Evolutionary conservation across 2,888 invertebrate genomes (phyloP), one percentile per base, ranked within the genome.

Genomic region (Drosophila diplacantha): DNA sequence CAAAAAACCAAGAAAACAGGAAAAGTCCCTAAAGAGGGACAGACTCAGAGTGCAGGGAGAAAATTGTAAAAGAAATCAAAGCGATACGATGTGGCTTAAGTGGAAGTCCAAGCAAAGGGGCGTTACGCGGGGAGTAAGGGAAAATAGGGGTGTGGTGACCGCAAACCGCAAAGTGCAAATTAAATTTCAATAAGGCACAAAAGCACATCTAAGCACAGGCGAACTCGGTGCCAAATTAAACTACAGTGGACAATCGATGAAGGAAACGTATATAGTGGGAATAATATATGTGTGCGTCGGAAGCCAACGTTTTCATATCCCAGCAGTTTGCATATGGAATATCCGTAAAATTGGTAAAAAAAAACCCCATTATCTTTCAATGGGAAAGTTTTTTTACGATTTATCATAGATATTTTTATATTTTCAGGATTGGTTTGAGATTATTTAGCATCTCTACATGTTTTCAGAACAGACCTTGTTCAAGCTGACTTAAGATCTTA

Each of bases 181-280:
- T 78, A 81, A 83, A 79, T 58, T 59, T 67, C 74, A 75, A 81
- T 73, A 76, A 81, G 70, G 52, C 57, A 58, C 73, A 26, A 60
- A 68, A 59, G 29, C 29, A 18, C 52, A 47, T 34, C 60, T 39
- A 49, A 44, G 44, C 43, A 35, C 38, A 37, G 44, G 29, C 29
- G 20, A 62, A 41, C 58, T 71, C 9, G 8, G 53, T 18, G 41
- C 39, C 47, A 32, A 55, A 54, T 67, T 51, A 65, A 69, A 62
- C 70, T 64, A 43, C 59, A 43, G 43, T 43, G 11, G 24, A 1
- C 24, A 24, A n/a, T 22, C 22, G 14, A 22, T 14, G 8, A 3
- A 20, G 8, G 8, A 38, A 38, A 14, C 20, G 9, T 26, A 26
- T 3, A 26, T 9, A 26, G 3, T 26, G 26, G 9, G 26, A 9